phyloP scores from a whole-genome alignment of 2,888 invertebrate species.

The Silvanus unidentatus region DNA sequence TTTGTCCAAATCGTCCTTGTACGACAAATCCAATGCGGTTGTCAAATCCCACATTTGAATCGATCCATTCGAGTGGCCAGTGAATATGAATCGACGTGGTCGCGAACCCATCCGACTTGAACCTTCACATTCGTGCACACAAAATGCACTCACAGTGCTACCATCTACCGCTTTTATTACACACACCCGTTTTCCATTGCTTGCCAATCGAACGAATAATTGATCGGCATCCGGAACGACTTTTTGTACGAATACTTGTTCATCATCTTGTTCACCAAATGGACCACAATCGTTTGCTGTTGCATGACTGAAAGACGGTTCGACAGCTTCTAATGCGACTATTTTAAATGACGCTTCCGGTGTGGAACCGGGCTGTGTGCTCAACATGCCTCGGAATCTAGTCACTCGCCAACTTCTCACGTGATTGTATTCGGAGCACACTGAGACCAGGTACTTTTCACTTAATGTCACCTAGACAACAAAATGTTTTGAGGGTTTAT shows the following conservation, averaged over 20 bases:
- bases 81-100: conserved; percentile 82
- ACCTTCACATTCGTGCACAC: conserved; percentile 96
- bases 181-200: conserved; percentile 93
- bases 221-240: conserved; percentile 96
- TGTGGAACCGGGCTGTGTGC: conserved; percentile 96
- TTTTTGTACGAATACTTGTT: conserved; percentile 96
- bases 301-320: conserved; percentile 57
- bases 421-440: conserved; percentile 97
- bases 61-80: conserved; percentile 87
- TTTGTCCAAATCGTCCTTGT: conserved; percentile 50
- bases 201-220: conserved; percentile 87
- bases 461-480: conserved; percentile 92
- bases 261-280: conserved; percentile 96
- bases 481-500: no score
- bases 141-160: conserved; percentile 89
- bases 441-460: conserved; percentile 91
- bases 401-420: conserved; percentile 97
- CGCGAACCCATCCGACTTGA: conserved; percentile 87
- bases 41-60: conserved; percentile 99
- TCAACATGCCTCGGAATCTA: conserved; percentile 96
- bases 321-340: conserved; percentile 70
- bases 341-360: conserved; percentile 97
- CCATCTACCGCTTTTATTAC: conserved; percentile 92
- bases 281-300: conserved; percentile 75
- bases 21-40: conserved; percentile 79